Conservation (phyloP, 37 sponge, comb jelly and placozoan genomes). For the Agelas oroides region DNA sequence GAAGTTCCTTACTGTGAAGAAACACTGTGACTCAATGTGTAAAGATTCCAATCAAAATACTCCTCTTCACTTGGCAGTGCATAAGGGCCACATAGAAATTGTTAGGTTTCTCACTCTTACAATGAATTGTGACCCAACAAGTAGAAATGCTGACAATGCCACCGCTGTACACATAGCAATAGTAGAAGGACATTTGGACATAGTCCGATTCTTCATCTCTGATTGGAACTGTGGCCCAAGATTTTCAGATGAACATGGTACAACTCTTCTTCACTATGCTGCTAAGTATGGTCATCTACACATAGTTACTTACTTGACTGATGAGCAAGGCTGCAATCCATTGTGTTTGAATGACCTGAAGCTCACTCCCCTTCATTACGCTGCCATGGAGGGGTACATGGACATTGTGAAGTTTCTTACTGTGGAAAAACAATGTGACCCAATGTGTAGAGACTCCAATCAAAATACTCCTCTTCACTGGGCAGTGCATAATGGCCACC, state of each 20-base stretch:
- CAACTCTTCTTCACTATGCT: constrained; percentile 33
- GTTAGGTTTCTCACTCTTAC: constrained; percentile 52
- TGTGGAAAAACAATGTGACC: neutral
- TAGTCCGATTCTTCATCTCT: too few species aligned
- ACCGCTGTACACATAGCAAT: constrained; percentile 80
- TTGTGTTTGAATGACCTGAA: neutral
- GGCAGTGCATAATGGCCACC: too few species aligned
- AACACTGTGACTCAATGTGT: neutral
- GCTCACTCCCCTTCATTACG: constrained; percentile 45
- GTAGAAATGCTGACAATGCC: constrained; percentile 45
- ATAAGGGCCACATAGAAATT: constrained; percentile 33
- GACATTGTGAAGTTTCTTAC: constrained; percentile 25
- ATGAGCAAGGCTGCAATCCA: neutral
- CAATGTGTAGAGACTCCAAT: too few species aligned
- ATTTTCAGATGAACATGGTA: neutral
- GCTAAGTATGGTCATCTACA: neutral
- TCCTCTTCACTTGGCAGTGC: constrained; percentile 30
- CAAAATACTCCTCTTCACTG: too few species aligned
- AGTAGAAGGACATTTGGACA: constrained; percentile 34
- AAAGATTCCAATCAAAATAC: constrained; percentile 26
- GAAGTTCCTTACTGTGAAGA: constrained; percentile 7
- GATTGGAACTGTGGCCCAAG: too few species aligned
- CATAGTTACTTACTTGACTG: constrained; percentile 24
- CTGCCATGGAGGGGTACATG: constrained; percentile 44
- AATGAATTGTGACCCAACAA: constrained; percentile 10